Evolutionary conservation across 2,888 invertebrate species (phyloP), one percentile per base, ranked within the genome.

Genomic region (Ichneumon xanthorius): DNA sequence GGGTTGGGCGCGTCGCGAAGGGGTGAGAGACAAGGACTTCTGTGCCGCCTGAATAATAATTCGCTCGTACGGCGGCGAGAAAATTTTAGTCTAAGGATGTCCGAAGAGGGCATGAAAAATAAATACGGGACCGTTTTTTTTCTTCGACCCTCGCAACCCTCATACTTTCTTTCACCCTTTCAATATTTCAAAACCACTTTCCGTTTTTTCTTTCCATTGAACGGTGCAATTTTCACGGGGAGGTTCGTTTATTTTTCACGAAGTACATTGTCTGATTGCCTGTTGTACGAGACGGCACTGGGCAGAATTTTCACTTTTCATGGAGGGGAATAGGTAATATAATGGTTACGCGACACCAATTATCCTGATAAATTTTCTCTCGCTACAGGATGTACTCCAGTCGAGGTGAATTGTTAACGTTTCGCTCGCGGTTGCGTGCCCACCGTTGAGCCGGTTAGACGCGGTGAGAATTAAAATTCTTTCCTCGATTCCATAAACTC

Each of bases 41-140:
- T 61, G n/a, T 70, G 79, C 75, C 53, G 76, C 53, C 82, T 82
- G 85, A 85, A 85, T 85, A 85, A 85, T 85, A 85, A 85, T 85
- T 82, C 70, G 82, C 71, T 75, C 30, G 70, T 76, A 45, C 75
- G 48, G 11, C 40, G 26, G 71, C 70, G 14, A 53, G 65, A 67
- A 73, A 79, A 81, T 71, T 70, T 70, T 53, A 4, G 19, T 82
- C 76, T 48, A 79, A 75, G 79, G 65, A 80, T 40, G 71, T 71
- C 63, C 79, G 53, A 65, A 26, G 33, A 50, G 80, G 53, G 16
- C 26, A 50, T 72, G 72, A 80, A 70, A 78, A 80, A 80, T 63
- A 72, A 80, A 63, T 72, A 72, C 33, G 33, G 71, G 70, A 78
- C 70, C 70, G 16, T 33, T n/a, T 68, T 40, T 58, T 37, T 58